Base-by-base conservation (phyloP, 2,113 vertebrate species). In the Archocentrus centrarchus region DNA sequence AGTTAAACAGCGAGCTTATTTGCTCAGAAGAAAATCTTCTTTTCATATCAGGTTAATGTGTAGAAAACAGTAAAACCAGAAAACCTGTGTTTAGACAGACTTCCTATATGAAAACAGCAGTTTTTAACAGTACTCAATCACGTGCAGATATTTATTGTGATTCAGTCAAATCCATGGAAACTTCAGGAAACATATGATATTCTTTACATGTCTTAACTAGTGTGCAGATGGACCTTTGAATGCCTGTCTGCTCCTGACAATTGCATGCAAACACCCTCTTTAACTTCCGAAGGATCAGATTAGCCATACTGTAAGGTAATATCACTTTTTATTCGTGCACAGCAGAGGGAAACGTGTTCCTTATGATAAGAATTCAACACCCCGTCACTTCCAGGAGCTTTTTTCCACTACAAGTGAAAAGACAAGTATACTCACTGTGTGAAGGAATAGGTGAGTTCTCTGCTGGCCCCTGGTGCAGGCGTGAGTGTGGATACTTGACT, bases 401-500 rank as follows among this genome's bases (percentile, higher is more conserved):
- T 24, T 44, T 22, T 7, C 14, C 4, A 39, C 1, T 10, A 61
- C 2, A 6, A 20, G 59, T 4, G n/a, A 27, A 60, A 81, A 62
- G n/a, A 62, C 83, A 62, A 30, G 30, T 27, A 80, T 94, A 95
- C 94, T 95, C 80, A 95, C 94, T 88, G 89, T 89, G 82, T 90
- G 80, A 85, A 89, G 81, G 80, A 78, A 85, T 73, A 59, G 82
- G 80, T 83, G 70, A 85, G 63, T 75, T 90, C 76, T 89, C 90
- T 89, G 86, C 85, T 70, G 91, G 89, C 75, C 66, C 57, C 77
- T 13, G 60, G 79, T 86, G 88, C 79, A 80, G n/a, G 66, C 68
- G 73, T 61, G 84, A 91, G 86, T 88, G 86, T 14, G 59, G 84
- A 91, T 77, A 83, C 63, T 77, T 89, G 83, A 81, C 85, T 81